These are phyloP conservation scores for Saturnia japonica DNA, from an alignment of 2,888 invertebrate species.

Conservation along the genomic window DNA sequence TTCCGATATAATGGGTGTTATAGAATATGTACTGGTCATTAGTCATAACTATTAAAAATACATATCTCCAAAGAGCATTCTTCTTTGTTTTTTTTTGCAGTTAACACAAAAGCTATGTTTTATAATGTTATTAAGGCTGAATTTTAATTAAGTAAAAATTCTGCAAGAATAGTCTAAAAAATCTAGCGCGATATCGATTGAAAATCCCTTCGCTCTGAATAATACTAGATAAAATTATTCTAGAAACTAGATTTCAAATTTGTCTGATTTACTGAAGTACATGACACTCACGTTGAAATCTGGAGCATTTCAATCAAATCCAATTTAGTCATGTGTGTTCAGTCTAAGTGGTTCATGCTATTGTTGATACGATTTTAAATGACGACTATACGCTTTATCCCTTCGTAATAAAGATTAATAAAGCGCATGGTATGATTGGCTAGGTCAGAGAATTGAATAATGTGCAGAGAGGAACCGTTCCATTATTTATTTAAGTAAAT, in stretches of 20 bases:
- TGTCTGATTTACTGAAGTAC: constrained; percentile 17
- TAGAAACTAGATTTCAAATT: constrained; percentile 19
- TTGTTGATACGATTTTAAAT: background rate
- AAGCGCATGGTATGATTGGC: background rate
- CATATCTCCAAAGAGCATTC: background rate
- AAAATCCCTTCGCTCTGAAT: background rate
- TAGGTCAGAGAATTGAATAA: constrained; percentile 17
- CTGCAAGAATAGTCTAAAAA: background rate
- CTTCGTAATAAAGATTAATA: constrained; percentile 6
- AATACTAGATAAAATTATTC: constrained; percentile 14
- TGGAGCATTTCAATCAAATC: constrained; percentile 61
- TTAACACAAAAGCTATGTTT: too few species aligned
- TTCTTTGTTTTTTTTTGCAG: background rate
- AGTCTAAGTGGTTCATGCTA: constrained; percentile 17
- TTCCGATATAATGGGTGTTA: background rate
- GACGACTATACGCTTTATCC: constrained; percentile 1
- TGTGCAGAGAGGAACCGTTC: constrained; percentile 14
- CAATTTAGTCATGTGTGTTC: constrained; percentile 46
- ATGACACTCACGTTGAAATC: constrained; percentile 41
- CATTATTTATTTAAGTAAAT: constrained; percentile 16
- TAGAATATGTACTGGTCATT: background rate
- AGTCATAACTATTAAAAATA: too few species aligned
- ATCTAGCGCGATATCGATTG: background rate
- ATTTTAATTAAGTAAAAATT: background rate
- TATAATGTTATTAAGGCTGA: background rate